Percentiles rank a stretch among this genome's conserved stretches.
These are phyloP conservation scores for Hofmannophila pseudospretella DNA, from an alignment of 2,888 invertebrate species.

Conservation along the genomic window DNA sequence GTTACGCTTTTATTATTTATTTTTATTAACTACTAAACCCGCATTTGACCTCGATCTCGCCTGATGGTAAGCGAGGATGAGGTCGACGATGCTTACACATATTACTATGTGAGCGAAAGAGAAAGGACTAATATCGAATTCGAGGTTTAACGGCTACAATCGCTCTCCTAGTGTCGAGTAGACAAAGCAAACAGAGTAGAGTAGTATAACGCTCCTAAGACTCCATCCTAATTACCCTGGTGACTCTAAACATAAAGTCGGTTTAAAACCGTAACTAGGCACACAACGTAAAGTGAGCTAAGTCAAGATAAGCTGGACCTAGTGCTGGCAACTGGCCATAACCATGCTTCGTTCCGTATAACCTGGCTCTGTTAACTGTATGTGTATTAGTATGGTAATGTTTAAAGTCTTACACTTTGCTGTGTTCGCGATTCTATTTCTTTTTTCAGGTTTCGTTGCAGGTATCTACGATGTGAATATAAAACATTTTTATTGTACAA, in stretches of 20 bases:
- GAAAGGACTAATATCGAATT: no score
- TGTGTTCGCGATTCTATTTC: background rate
- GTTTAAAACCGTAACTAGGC: conserved; percentile 10
- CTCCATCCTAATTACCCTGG: conserved; percentile 10
- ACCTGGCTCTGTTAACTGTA: conserved; percentile 9
- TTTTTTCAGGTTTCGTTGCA: no score
- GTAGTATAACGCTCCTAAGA: background rate
- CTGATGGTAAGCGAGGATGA: no score
- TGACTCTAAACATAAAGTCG: conserved; percentile 11
- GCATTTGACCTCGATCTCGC: no score
- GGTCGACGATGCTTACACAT: no score
- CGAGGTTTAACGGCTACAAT: no score
- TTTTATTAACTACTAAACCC: no score
- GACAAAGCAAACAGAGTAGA: no score
- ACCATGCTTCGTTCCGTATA: conserved; percentile 11
- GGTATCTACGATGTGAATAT: no score
- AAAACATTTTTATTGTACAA: background rate
- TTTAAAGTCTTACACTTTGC: conserved; percentile 18
- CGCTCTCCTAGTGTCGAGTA: no score
- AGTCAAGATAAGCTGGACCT: conserved; percentile 16
- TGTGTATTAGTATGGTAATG: conserved; percentile 19
- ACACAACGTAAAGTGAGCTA: conserved; percentile 13
- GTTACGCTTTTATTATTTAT: no score
- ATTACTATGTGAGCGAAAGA: no score
- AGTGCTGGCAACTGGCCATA: conserved; percentile 29